Base-by-base conservation (phyloP, 2,113 vertebrate species). In the Passer montanus region DNA sequence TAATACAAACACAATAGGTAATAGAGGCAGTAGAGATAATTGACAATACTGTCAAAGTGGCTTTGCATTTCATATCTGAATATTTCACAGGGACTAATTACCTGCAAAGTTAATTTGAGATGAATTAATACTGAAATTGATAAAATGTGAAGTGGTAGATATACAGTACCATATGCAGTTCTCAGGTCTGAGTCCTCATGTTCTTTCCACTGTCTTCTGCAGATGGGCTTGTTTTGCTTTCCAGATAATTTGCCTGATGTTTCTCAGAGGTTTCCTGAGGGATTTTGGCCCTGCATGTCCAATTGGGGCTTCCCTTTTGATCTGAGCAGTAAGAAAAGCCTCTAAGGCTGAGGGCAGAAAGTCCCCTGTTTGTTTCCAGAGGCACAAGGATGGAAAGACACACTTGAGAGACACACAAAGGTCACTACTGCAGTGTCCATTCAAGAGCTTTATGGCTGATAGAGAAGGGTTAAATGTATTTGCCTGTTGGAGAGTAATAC, bases 391-490 rank as follows among this genome's bases (percentile, higher is more conserved):
- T 78, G 82, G 60, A 89, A 68, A 53, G 43, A 11, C 11, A 53
- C 35, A 9, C 37, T 75, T 24, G 56, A 41, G 67, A 80, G 50
- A 39, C 64, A 53, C 73, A 23, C 41, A 77, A 15, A 86, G 73
- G 58, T 92, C 87, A 67, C 37, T 76, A 69, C 88, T 62, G 52
- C 35, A 47, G 44, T 20, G n/a, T 75, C 62, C 2, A 3, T 49
- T 89, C 52, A 24, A 64, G 21, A 78, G 43, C 41, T 92, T 88
- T 64, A 17, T 53, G 69, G 17, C 49, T 78, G 69, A 26, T 14
- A 50, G 73, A 77, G 80, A 90, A 89, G 95, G 62, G 95, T 96
- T 97, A 96, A 95, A 77, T 78, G 60, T 80, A 84, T 94, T 91
- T 90, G 88, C 74, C 52, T 83, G 28, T 64, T 96, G 83, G 62